These are phyloP conservation scores for Choristoneura rosaceana DNA, from an alignment of 2,888 invertebrate species.

Conservation along the genomic window DNA sequence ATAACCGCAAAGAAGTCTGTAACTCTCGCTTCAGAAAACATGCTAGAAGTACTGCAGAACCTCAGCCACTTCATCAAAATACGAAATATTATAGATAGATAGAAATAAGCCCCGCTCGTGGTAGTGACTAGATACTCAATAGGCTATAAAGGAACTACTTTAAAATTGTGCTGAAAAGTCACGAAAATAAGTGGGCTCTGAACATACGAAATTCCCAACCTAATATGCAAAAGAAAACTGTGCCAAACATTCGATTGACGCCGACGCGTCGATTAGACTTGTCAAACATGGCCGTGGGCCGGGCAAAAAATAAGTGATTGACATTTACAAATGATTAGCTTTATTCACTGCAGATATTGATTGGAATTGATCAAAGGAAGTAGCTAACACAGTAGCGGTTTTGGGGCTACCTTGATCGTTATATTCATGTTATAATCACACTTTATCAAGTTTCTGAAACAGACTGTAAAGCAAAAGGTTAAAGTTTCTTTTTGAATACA, in stretches of 20 bases:
- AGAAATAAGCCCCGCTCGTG: too few species aligned
- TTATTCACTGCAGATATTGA: conserved; percentile 4
- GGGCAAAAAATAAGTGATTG: conserved; percentile 1
- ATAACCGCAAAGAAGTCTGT: too few species aligned
- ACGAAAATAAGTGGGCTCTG: too few species aligned
- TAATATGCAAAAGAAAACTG: not conserved
- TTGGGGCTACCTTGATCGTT: not conserved
- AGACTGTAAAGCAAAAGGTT: not conserved
- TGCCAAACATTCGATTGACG: not conserved
- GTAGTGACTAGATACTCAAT: too few species aligned
- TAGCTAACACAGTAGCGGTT: not conserved
- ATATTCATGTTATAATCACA: not conserved
- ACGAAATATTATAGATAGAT: too few species aligned
- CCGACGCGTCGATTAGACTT: not conserved
- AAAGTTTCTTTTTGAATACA: not conserved
- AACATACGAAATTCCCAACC: not conserved
- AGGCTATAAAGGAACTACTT: too few species aligned
- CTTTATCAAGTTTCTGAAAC: not conserved
- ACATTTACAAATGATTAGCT: not conserved
- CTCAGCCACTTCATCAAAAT: too few species aligned
- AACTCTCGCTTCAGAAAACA: too few species aligned
- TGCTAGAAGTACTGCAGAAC: too few species aligned
- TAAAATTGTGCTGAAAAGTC: too few species aligned
- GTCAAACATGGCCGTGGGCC: not conserved
- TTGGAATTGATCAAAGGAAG: conserved; percentile 1